Evolutionary conservation across 92 coral and sea anemone species (phyloP).

Genomic region (Epizoanthus rinbou): DNA sequence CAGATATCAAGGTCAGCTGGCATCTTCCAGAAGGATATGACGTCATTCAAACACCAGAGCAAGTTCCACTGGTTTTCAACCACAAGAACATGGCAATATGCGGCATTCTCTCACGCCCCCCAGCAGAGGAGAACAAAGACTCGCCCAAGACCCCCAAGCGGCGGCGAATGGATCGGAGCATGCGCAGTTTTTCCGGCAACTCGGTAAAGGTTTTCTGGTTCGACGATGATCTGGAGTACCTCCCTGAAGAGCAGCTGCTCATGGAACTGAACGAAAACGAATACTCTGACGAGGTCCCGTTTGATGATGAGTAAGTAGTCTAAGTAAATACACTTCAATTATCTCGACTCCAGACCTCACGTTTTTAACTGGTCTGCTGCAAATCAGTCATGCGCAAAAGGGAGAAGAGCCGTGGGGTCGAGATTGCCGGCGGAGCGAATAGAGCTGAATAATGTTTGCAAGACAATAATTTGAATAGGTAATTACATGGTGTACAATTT

Average conservation of each 20-base stretch:
- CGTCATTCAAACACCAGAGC: conserved; percentile 77
- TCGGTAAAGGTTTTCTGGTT: conserved; percentile 98
- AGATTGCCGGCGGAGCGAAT: conserved; percentile 13
- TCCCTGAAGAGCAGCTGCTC: conserved; percentile 80
- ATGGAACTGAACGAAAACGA: conserved; percentile 55
- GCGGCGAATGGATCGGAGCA: conserved; percentile 75
- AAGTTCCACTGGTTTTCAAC: conserved; percentile 67
- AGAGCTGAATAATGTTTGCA: background rate
- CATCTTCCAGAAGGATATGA: conserved; percentile 91
- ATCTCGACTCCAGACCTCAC: too few relatives aligned
- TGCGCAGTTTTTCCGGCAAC: conserved; percentile 74
- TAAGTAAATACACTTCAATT: too few relatives aligned
- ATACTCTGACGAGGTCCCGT: conserved; percentile 35
- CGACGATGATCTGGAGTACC: conserved; percentile 89
- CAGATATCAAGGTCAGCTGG: conserved; percentile 95
- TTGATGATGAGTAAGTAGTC: conserved; percentile 46
- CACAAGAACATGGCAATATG: conserved; percentile 80
- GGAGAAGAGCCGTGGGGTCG: too few relatives aligned
- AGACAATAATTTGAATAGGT: too few relatives aligned
- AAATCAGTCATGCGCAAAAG: too few relatives aligned
- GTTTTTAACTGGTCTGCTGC: too few relatives aligned
- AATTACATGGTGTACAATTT: too few relatives aligned
- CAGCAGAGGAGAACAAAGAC: conserved; percentile 65
- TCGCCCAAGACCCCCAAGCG: conserved; percentile 68
- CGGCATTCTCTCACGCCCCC: conserved; percentile 83